Evolutionary conservation across 2,113 vertebrate species (phyloP).

Genomic region (Sitta europaea): DNA sequence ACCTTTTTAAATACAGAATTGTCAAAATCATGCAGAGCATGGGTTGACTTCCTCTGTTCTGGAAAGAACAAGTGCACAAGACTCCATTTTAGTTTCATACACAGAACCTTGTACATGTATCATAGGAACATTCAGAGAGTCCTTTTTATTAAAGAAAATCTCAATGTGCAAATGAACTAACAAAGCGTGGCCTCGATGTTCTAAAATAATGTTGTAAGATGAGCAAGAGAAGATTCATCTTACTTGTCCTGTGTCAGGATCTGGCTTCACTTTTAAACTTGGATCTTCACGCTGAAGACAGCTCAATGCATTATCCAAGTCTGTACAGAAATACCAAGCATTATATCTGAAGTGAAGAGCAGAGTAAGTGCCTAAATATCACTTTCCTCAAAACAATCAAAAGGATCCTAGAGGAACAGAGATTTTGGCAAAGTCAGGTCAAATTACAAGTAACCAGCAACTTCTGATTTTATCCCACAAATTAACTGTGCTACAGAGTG

Average conservation of each 20-base stretch:
- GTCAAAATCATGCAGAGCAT: background rate
- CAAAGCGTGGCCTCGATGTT: background rate
- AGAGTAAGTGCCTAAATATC: background rate
- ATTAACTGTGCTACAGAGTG: background rate
- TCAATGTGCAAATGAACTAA: background rate
- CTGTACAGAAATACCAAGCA: constrained; percentile 64
- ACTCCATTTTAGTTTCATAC: background rate
- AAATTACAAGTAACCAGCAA: background rate
- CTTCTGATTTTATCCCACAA: background rate
- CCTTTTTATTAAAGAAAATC: background rate
- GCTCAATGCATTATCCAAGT: constrained; percentile 87
- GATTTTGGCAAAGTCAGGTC: background rate
- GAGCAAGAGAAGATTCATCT: background rate
- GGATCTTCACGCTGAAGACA: constrained; percentile 97
- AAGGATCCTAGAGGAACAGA: background rate
- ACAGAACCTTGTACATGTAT: background rate
- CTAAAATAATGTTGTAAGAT: background rate
- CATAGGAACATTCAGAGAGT: background rate
- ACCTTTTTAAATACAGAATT: background rate
- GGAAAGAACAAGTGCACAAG: background rate
- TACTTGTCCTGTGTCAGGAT: constrained; percentile 83
- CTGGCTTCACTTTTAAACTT: constrained; percentile 80
- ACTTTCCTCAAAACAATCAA: background rate
- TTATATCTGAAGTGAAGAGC: background rate
- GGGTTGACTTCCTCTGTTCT: background rate